phyloP scores from a whole-genome alignment of 1,140 invertebrate genomes.

The Neodiprion virginianus region DNA sequence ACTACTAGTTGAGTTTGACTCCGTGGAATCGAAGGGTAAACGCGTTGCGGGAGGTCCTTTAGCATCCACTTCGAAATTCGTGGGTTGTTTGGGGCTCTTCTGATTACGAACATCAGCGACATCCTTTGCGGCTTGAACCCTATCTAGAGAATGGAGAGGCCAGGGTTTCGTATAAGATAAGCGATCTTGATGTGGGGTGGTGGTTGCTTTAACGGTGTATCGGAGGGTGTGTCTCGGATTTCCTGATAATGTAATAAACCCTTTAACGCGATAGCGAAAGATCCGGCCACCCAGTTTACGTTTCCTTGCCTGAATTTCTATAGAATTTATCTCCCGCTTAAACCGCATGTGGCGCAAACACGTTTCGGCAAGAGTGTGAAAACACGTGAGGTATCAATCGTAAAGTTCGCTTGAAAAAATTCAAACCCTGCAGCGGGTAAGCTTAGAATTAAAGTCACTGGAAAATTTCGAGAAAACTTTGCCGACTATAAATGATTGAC shows the following conservation, averaged over 20 bases:
- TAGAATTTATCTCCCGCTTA: too few species aligned
- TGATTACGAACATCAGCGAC: neutral
- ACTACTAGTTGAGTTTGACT: neutral
- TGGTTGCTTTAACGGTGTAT: neutral
- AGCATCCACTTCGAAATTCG: neutral
- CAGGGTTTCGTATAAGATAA: neutral
- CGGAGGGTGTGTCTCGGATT: conserved; percentile 1
- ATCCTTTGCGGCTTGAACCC: neutral
- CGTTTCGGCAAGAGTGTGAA: too few species aligned
- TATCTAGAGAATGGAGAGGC: neutral
- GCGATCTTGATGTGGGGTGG: neutral
- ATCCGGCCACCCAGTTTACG: neutral
- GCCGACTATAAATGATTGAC: neutral
- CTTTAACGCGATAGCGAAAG: neutral
- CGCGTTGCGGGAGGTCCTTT: neutral
- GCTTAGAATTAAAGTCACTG: too few species aligned
- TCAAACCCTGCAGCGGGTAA: too few species aligned
- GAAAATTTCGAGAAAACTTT: neutral
- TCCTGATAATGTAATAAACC: neutral
- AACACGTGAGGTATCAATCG: too few species aligned
- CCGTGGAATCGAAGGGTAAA: neutral
- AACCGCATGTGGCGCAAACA: too few species aligned
- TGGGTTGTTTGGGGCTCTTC: neutral
- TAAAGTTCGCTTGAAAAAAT: too few species aligned
- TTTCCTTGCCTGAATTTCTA: neutral